Conservation (phyloP, 2,113 vertebrate species). For the Nannobrachium achirus region DNA sequence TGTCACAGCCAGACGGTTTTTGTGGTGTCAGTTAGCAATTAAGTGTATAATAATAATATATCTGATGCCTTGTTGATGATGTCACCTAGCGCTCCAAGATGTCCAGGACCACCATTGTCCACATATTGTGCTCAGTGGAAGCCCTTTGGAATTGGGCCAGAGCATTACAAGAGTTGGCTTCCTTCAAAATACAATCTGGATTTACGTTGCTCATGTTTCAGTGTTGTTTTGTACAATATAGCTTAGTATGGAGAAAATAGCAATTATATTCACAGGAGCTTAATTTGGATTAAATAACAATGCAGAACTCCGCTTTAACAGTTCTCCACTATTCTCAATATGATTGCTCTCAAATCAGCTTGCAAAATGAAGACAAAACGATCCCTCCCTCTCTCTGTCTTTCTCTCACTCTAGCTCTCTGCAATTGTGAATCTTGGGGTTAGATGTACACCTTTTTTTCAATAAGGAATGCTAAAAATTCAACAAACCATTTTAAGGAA, state of each 20-base stretch:
- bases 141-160: conserved; percentile 31
- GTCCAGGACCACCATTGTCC: not conserved
- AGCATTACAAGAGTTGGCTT: conserved; percentile 30
- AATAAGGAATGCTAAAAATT: conserved; percentile 37
- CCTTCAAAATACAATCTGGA: conserved; percentile 38
- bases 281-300: conserved; percentile 11
- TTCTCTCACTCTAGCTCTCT: not conserved
- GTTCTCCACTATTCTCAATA: not conserved
- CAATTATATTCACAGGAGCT: conserved; percentile 12
- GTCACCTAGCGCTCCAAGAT: too few relatives aligned
- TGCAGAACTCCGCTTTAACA: not conserved
- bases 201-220: conserved; percentile 8
- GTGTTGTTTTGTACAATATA: not conserved
- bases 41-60: too few relatives aligned
- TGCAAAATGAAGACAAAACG: not conserved
- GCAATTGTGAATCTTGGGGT: not conserved
- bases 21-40: too few relatives aligned
- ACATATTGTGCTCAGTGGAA: conserved; percentile 30
- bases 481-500: conserved; percentile 28
- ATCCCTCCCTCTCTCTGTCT: not conserved
- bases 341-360: not conserved
- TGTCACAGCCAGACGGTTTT: too few relatives aligned
- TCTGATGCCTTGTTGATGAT: too few relatives aligned
- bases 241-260: not conserved
- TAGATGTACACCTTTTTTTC: conserved; percentile 24